These are phyloP conservation scores for Acanthopagrus latus DNA, from an alignment of 2,797 vertebrate genomes.

Conservation along the genomic window DNA sequence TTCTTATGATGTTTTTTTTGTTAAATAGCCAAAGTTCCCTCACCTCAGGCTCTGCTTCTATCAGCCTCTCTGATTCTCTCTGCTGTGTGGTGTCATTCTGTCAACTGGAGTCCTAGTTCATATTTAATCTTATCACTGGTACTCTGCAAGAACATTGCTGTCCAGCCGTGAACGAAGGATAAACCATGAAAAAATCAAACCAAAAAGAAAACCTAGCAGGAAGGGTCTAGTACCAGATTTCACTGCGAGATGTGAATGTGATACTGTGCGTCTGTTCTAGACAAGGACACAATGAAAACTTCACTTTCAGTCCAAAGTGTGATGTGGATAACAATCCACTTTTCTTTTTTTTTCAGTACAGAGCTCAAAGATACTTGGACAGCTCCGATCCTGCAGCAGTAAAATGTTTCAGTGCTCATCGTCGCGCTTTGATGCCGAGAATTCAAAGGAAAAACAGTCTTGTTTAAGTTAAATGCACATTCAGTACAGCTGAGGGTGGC, in stretches of 20 bases:
- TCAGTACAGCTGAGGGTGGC: constrained; percentile 12
- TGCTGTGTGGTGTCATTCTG: not conserved
- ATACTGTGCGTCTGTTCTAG: not conserved
- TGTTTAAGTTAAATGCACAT: constrained; percentile 27
- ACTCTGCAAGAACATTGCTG: not conserved
- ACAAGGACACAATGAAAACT: not conserved
- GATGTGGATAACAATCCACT: not conserved
- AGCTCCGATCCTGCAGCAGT: constrained; percentile 6
- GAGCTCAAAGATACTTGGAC: not conserved
- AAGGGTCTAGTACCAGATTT: too few relatives aligned
- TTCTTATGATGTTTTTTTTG: not conserved
- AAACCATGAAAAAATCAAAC: not conserved
- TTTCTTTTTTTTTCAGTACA: not conserved
- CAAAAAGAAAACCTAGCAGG: not conserved
- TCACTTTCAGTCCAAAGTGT: not conserved
- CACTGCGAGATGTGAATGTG: not conserved
- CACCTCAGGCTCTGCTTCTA: not conserved
- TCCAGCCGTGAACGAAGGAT: not conserved
- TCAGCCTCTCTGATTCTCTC: not conserved
- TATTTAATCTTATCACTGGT: not conserved
- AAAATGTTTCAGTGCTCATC: not conserved
- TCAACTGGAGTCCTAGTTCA: not conserved
- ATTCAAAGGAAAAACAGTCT: constrained; percentile 14
- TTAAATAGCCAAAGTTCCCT: not conserved
- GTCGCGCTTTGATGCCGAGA: constrained; percentile 11